Evolutionary conservation across 2,113 vertebrate genomes (phyloP), one percentile per base, ranked within the genome.

Genomic region (Neodontobutis hainanensis): DNA sequence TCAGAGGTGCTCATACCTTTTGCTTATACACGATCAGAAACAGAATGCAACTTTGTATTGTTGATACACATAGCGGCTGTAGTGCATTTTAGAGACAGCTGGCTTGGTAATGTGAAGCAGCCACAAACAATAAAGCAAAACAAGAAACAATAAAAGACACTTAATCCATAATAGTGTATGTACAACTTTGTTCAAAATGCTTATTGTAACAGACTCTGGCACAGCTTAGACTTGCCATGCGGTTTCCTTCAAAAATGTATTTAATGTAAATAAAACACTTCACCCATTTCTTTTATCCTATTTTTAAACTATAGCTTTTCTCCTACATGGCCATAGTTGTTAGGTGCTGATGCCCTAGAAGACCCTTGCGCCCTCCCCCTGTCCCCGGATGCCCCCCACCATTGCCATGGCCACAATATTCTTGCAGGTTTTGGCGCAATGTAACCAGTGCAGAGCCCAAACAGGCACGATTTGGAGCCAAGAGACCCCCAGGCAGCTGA

Each of bases 381-480:
- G 77, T 85, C 4, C 93, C 94, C 0, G 92, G 92, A 8, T 94
- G 93, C 0, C 82, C 87, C 4, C 91, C 89, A 42, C 82, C 92
- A 4, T 84, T 92, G 56, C 92, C 90, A 2, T 92, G 92, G 15
- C 93, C 94, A 27, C 95, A 96, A 87, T 96, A 97, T 74, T 97
- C 96, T 16, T 97, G 96, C 61, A 96, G 92, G 86, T 95, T 93
- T 78, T 96, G 95, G 4, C 96, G 90, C 76, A 97, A 83, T 0
- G 95, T 95, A 65, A 97, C 95, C 0, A 97, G 93, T 5, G 96
- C 96, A 0, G 96, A 97, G 36, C 94, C 96, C 36, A 97, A 88
- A 77, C 95, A 97, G 61, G 95, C 95, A 0, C 95, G 92, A 11
- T 97, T 96, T 27, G 95, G 95, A 0, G 95, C 94, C 5, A 95